Conservation (phyloP, 2,888 invertebrate species). For the Platypus cylindrus region DNA sequence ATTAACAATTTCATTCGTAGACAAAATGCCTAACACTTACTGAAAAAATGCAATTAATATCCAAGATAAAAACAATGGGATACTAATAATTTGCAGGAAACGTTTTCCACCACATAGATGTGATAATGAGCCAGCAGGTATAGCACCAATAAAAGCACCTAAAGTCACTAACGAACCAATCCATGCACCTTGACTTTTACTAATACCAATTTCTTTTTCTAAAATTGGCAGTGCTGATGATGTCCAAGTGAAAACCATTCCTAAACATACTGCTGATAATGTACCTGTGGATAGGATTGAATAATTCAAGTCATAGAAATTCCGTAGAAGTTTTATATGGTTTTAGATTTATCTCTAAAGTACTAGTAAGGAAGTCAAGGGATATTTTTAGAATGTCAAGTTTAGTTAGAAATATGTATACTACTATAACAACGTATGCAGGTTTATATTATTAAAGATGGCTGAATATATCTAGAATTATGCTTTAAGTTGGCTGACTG, state of each 20-base stretch:
- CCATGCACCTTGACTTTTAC: constrained; percentile 39
- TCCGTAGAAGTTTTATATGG: too few species aligned
- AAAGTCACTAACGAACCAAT: constrained; percentile 43
- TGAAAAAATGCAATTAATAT: constrained; percentile 36
- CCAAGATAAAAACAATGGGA: constrained; percentile 44
- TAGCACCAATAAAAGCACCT: constrained; percentile 43
- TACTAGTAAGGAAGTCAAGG: too few species aligned
- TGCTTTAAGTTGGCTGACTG: too few species aligned
- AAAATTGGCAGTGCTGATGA: constrained; percentile 41
- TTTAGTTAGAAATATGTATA: too few species aligned
- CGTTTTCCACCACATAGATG: constrained; percentile 44
- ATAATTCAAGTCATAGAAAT: too few species aligned
- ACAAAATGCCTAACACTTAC: constrained; percentile 14
- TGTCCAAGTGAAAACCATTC: constrained; percentile 47
- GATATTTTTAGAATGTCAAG: too few species aligned
- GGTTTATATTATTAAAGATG: too few species aligned
- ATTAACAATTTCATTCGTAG: too few species aligned
- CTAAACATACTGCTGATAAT: constrained; percentile 43
- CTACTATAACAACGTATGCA: too few species aligned
- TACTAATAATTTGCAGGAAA: constrained; percentile 39
- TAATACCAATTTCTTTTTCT: constrained; percentile 21
- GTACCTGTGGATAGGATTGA: constrained; percentile 36
- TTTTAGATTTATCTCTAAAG: too few species aligned
- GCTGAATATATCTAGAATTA: too few species aligned
- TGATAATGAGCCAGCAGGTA: constrained; percentile 43